Conservation (phyloP, 2,888 invertebrate genomes). For the Chaetogeoica ovagalla region DNA sequence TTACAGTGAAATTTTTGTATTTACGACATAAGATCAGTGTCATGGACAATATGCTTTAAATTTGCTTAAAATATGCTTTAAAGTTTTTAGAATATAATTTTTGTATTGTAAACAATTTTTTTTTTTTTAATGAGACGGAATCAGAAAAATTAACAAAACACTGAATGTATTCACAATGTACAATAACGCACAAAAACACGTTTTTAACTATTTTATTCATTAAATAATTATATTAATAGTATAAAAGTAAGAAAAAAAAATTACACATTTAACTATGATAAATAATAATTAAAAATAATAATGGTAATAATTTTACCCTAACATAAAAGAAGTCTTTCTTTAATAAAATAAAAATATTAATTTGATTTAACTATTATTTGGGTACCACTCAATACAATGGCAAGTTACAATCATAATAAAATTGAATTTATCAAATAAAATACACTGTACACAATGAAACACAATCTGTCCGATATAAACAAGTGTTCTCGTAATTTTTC, state of each 20-base stretch:
- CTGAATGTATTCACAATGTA: neutral
- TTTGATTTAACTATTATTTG: neutral
- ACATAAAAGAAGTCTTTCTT: neutral
- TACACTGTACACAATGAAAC: neutral
- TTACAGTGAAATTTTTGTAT: too few relatives aligned
- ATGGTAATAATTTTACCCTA: neutral
- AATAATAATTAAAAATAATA: neutral
- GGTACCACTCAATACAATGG: neutral
- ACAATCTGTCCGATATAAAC: neutral
- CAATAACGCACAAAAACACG: neutral
- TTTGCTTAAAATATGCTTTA: neutral
- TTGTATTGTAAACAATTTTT: neutral
- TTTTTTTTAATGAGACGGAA: conserved; percentile 27
- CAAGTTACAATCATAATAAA: neutral
- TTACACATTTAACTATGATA: neutral
- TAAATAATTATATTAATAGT: conserved; percentile 3
- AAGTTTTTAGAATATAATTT: conserved; percentile 27
- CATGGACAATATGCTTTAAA: neutral
- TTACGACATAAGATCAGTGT: too few relatives aligned
- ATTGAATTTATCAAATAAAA: neutral
- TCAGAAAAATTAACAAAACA: conserved; percentile 13
- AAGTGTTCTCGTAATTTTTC: neutral
- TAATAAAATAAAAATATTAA: neutral
- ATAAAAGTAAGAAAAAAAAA: conserved; percentile 30
- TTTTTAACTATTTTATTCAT: conserved; percentile 8